Evolutionary conservation across 2,888 invertebrate species (phyloP), one percentile per base, ranked within the genome.

Genomic region (Biston betularia): DNA sequence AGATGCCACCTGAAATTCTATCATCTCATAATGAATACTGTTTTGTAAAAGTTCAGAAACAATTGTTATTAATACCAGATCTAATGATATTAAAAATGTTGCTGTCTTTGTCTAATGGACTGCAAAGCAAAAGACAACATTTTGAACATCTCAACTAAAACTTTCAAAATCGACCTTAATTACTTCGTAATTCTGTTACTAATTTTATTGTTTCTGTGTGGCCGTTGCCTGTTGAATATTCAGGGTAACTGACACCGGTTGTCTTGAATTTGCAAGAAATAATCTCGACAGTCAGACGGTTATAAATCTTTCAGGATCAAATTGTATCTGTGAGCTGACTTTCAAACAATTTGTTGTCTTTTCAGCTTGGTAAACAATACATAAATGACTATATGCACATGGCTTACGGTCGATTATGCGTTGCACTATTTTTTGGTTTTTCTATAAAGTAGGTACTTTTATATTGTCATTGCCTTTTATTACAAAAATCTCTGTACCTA

Each of bases 251-350:
- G 85, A 87, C 87, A 87, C 84, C 84, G 79, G 81, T 84, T 84
- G 85, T 87, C 83, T 83, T 79, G 81, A 87, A 87, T 87, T 86
- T 83, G 86, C 86, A 83, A 86, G 87, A 88, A 88, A 87, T 87
- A 88, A 87, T 86, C 84, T 79, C 70, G 73, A 75, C 78, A 81
- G 80, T 80, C 81, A 74, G 80, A 79, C 80, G 74, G 74, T 77
- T 73, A 83, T 87, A 86, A 88, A 87, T 89, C 85, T 85, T 85
- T 79, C 65, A 80, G 77, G 75, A 77, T 78, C 75, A 71, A 75
- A 79, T 75, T 62, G 72, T 70, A 66, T 69, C 65, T 63, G 24
- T 42, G 50, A 12, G 15, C 35, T 53, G 7, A 50, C 35, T 42
- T 55, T 63, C 40, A 44, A 42, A 35, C 14, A 34, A 50, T 61